These are phyloP conservation scores for Ceraclea dissimilis DNA, from an alignment of 2,888 invertebrate species.

Conservation along the genomic window DNA sequence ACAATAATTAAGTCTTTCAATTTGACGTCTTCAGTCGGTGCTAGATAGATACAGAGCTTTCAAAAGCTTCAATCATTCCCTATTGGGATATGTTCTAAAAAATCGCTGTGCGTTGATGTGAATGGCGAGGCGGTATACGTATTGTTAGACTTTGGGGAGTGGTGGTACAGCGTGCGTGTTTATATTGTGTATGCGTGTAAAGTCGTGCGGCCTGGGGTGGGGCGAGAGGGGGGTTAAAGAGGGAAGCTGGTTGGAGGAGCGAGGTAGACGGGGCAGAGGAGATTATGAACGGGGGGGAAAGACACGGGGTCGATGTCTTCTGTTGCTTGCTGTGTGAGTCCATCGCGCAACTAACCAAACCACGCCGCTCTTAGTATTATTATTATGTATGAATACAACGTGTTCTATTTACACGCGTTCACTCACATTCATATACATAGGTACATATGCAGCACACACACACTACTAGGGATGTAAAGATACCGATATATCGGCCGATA, in stretches of 20 bases:
- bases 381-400: neutral
- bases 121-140: too few species aligned
- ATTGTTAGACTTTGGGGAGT: neutral
- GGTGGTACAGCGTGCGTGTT: neutral
- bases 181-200: neutral
- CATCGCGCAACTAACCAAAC: neutral
- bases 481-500: too few species aligned
- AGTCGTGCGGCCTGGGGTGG: neutral
- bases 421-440: too few species aligned
- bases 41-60: too few species aligned
- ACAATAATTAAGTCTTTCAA: too few species aligned
- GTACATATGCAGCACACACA: too few species aligned
- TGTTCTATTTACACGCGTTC: neutral
- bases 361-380: neutral
- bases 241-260: neutral
- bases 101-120: too few species aligned
- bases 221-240: neutral
- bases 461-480: too few species aligned
- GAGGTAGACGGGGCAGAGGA: neutral
- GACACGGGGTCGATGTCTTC: conserved; percentile 2
- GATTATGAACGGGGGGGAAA: conserved; percentile 1
- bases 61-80: too few species aligned
- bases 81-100: too few species aligned
- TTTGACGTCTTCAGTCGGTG: too few species aligned
- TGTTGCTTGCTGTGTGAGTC: conserved; percentile 1